These are phyloP conservation scores for Pogonomyrmex californicus DNA, from an alignment of 1,140 invertebrate genomes.

Conservation along the genomic window DNA sequence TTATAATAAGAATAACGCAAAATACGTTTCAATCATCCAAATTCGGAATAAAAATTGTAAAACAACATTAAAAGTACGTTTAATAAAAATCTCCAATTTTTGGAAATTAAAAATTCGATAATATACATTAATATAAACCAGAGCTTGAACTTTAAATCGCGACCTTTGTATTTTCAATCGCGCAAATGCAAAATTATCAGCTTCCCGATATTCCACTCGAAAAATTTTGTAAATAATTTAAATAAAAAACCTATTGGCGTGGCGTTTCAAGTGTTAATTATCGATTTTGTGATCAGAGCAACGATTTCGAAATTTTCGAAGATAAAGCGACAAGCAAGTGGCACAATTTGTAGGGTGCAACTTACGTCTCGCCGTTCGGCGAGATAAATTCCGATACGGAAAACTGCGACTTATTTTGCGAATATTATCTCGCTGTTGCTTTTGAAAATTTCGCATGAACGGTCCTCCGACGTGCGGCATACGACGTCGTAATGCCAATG, in stretches of 20 bases:
- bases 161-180: neutral
- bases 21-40: neutral
- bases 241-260: neutral
- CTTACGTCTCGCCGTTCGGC: neutral
- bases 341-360: neutral
- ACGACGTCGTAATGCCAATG: constrained; percentile 68
- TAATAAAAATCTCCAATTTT: neutral
- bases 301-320: neutral
- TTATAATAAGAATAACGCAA: neutral
- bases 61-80: neutral
- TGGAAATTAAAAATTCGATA: neutral
- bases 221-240: neutral
- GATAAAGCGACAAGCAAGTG: neutral
- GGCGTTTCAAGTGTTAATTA: neutral
- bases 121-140: neutral
- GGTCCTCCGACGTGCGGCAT: constrained; percentile 61
- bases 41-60: neutral
- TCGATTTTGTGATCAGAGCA: neutral
- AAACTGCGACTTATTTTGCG: constrained; percentile 17
- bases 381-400: neutral
- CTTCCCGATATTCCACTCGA: neutral
- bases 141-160: neutral
- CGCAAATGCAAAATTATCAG: neutral
- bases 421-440: constrained; percentile 46
- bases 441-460: constrained; percentile 56